A percentile compares a stretch with the other conserved stretches of the same genome.
phyloP scores from a whole-genome alignment of 2,888 invertebrate genomes.

The Netelia virgata region DNA sequence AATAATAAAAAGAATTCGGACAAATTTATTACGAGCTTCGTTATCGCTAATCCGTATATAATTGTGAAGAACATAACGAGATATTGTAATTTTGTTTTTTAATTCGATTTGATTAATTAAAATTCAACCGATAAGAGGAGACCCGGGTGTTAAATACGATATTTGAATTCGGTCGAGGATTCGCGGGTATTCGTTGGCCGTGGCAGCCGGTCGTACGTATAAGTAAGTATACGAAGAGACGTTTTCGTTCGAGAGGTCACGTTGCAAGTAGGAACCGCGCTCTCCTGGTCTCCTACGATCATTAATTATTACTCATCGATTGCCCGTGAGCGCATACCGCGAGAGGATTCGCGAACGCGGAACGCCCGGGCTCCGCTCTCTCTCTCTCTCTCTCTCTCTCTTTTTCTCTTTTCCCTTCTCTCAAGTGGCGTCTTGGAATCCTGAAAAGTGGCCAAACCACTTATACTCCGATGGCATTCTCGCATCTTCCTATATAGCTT shows the following conservation, averaged over 20 bases:
- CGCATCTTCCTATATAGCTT: slow-evolving; percentile 55
- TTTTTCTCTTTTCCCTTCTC: slow-evolving; percentile 12
- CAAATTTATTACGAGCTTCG: no score
- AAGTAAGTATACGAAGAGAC: slow-evolving; percentile 7
- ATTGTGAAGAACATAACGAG: neutral
- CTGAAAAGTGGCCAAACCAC: slow-evolving; percentile 70
- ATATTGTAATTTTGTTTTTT: neutral
- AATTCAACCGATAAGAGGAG: slow-evolving; percentile 7
- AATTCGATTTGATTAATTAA: slow-evolving; percentile 23
- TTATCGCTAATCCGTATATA: no score
- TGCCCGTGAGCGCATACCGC: slow-evolving; percentile 60
- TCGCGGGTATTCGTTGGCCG: neutral
- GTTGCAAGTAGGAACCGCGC: slow-evolving; percentile 35
- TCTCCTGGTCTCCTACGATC: slow-evolving; percentile 21
- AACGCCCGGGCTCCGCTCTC: slow-evolving; percentile 47
- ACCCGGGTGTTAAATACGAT: slow-evolving; percentile 29
- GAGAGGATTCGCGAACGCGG: slow-evolving; percentile 53
- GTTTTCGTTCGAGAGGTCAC: slow-evolving; percentile 7
- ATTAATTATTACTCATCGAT: slow-evolving; percentile 66
- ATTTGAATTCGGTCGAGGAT: slow-evolving; percentile 31
- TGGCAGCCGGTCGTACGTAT: slow-evolving; percentile 4
- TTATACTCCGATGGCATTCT: slow-evolving; percentile 68
- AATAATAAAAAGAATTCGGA: no score
- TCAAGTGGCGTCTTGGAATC: slow-evolving; percentile 59
- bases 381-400: slow-evolving; percentile 18